phyloP scores from a whole-genome alignment of 2,888 invertebrate genomes.

The Dicycla oo region DNA sequence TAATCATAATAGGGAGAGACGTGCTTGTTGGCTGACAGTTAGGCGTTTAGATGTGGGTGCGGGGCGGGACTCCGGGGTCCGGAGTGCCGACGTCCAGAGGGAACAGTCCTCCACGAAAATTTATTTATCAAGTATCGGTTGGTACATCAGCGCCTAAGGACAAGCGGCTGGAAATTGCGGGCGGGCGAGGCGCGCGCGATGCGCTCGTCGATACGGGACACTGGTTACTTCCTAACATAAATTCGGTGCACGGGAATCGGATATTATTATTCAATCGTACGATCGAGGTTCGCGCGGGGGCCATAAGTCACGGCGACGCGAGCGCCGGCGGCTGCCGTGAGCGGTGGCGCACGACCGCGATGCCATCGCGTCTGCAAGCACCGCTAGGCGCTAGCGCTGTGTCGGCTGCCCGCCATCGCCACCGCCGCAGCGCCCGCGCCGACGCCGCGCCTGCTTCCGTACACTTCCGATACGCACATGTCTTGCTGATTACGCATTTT shows the following conservation, averaged over 20 bases:
- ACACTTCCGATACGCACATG: slow-evolving; percentile 62
- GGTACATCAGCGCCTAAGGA: slow-evolving; percentile 81
- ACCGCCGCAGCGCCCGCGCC: slow-evolving; percentile 43
- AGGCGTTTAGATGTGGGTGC: slow-evolving; percentile 63
- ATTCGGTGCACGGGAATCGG: slow-evolving; percentile 89
- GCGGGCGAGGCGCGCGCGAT: slow-evolving; percentile 81
- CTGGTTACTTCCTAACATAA: slow-evolving; percentile 89
- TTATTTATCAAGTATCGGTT: slow-evolving; percentile 84
- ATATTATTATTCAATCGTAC: slow-evolving; percentile 90
- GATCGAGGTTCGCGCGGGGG: slow-evolving; percentile 89
- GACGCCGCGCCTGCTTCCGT: slow-evolving; percentile 54
- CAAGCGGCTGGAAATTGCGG: slow-evolving; percentile 81
- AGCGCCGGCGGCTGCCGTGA: slow-evolving; percentile 89
- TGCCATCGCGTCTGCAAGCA: slow-evolving; percentile 83
- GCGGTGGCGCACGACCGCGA: slow-evolving; percentile 89
- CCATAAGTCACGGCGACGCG: slow-evolving; percentile 89
- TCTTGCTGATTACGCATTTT: slow-evolving; percentile 8
- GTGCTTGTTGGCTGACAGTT: slow-evolving; percentile 80
- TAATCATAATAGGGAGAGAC: slow-evolving; percentile 76
- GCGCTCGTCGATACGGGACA: slow-evolving; percentile 85
- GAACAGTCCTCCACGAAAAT: slow-evolving; percentile 72
- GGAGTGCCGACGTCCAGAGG: slow-evolving; percentile 76
- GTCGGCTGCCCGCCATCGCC: slow-evolving; percentile 56
- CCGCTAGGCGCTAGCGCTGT: slow-evolving; percentile 81
- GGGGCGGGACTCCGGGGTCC: slow-evolving; percentile 70